Conservation (phyloP, 2,113 vertebrate species). For the Lonchura striata region DNA sequence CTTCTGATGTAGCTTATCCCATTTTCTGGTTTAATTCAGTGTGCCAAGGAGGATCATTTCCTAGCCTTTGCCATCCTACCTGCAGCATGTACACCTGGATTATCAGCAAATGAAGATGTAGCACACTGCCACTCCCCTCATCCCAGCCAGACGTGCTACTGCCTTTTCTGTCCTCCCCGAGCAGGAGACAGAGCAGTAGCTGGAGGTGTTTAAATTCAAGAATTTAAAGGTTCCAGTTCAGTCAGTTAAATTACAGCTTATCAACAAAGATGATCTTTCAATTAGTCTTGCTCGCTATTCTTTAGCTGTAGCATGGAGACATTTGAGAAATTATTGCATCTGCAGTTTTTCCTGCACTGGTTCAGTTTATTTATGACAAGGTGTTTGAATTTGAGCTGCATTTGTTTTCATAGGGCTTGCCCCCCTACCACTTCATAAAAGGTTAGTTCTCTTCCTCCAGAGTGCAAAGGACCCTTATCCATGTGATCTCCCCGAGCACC, state of each 20-base stretch:
- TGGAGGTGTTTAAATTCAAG: neutral
- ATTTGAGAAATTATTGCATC: neutral
- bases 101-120: neutral
- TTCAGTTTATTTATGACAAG: neutral
- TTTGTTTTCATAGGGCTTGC: neutral
- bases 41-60: neutral
- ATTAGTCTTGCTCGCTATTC: neutral
- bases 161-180: neutral
- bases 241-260: neutral
- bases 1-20: neutral
- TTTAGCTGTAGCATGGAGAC: neutral
- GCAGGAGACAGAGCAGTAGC: neutral
- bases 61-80: neutral
- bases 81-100: neutral
- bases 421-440: neutral
- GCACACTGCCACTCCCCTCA: neutral
- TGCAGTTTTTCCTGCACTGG: neutral
- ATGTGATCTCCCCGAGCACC: fast-evolving
- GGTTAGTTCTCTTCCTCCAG: neutral
- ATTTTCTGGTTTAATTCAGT: neutral
- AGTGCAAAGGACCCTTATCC: neutral
- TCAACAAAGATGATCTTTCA: neutral
- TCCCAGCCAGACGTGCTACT: neutral
- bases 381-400: neutral
- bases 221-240: neutral